phyloP scores from a whole-genome alignment of 2,888 invertebrate genomes.

The Boloria selene region DNA sequence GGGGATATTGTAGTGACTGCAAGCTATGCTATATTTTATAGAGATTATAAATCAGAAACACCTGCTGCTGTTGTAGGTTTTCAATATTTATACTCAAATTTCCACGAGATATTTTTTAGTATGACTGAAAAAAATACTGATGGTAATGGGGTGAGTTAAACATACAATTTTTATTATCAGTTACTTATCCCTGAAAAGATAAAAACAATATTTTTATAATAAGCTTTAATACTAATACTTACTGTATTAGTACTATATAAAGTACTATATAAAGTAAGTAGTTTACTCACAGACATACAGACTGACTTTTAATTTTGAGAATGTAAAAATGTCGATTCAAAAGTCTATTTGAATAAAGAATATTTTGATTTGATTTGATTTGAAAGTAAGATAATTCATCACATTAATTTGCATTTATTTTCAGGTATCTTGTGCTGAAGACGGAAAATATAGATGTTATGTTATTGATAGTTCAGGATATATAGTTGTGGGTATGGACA shows the following conservation, averaged over 20 bases:
- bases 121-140: slow-evolving; percentile 73
- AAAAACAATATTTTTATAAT: too few species aligned
- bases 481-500: slow-evolving; percentile 87
- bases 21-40: slow-evolving; percentile 91
- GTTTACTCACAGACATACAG: too few species aligned
- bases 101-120: slow-evolving; percentile 86
- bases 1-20: slow-evolving; percentile 88
- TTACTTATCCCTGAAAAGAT: too few species aligned
- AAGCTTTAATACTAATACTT: too few species aligned
- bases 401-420: slow-evolving; percentile 3
- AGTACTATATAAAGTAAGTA: too few species aligned
- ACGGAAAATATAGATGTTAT: slow-evolving; percentile 87
- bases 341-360: too few species aligned
- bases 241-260: too few species aligned
- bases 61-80: slow-evolving; percentile 95
- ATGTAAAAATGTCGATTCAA: too few species aligned
- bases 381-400: too few species aligned
- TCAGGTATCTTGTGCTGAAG: slow-evolving; percentile 72
- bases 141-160: slow-evolving; percentile 50
- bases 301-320: too few species aligned
- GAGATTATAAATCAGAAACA: slow-evolving; percentile 88
- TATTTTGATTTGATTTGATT: too few species aligned
- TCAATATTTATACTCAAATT: slow-evolving; percentile 88
- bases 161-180: too few species aligned
- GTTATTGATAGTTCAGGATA: slow-evolving; percentile 97